phyloP scores from a whole-genome alignment of 2,797 vertebrate species.

The Ibycter americanus region DNA sequence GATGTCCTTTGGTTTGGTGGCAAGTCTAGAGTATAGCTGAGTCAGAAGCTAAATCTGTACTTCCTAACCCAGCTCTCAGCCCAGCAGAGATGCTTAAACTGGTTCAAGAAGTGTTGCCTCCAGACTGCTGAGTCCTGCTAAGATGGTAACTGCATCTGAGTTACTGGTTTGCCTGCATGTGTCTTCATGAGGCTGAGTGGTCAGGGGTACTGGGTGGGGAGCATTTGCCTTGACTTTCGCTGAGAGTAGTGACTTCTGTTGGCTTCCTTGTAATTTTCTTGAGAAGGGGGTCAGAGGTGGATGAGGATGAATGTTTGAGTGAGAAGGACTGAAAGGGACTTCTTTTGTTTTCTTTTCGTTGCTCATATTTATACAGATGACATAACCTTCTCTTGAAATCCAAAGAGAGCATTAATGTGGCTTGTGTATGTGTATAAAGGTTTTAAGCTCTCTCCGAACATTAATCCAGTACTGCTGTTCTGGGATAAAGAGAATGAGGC shows the following conservation, averaged over 20 bases:
- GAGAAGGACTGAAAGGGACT: background rate
- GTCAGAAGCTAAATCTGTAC: background rate
- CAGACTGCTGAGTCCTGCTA: background rate
- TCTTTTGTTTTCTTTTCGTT: background rate
- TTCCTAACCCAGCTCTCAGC: background rate
- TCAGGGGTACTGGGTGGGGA: background rate
- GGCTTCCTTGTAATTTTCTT: background rate
- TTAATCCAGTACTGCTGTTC: background rate
- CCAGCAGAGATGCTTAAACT: background rate
- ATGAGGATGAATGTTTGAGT: background rate
- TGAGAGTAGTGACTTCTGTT: background rate
- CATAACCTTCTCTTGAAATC: background rate
- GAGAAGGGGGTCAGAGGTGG: background rate
- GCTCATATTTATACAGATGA: background rate
- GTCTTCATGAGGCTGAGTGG: background rate
- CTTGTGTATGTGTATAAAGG: background rate
- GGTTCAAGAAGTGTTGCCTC: background rate
- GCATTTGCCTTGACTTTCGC: background rate
- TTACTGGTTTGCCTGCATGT: background rate
- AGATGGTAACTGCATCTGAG: background rate
- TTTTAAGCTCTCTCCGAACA: background rate
- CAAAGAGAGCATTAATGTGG: background rate
- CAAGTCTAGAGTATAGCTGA: background rate
- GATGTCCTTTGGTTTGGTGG: background rate
- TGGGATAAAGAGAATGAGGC: background rate